Conservation (phyloP, 2,797 vertebrate genomes). For the Diglossa cyanea region DNA sequence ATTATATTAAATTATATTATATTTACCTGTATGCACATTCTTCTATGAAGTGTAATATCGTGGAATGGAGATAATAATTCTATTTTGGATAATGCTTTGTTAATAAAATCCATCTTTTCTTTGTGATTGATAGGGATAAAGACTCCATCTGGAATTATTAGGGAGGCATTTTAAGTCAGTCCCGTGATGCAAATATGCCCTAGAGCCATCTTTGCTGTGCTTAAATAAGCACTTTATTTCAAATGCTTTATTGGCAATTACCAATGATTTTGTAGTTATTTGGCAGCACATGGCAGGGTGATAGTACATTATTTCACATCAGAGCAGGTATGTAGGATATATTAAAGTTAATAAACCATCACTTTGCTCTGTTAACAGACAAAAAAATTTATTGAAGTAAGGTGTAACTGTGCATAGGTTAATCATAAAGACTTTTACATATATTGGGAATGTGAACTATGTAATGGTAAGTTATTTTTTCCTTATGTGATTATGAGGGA, state of each 20-base stretch:
- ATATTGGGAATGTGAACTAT: background rate
- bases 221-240: constrained; percentile 5
- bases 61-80: background rate
- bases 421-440: background rate
- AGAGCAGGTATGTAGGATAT: background rate
- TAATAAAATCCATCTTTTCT: background rate
- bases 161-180: background rate
- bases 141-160: background rate
- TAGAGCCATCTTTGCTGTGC: background rate
- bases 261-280: background rate
- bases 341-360: background rate
- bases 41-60: background rate
- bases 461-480: background rate
- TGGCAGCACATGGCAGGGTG: background rate
- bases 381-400: background rate
- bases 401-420: background rate
- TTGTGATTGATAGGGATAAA: background rate
- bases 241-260: background rate
- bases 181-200: background rate
- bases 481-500: background rate
- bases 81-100: background rate
- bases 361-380: background rate
- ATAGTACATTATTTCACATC: background rate
- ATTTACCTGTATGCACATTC: background rate
- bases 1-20: background rate